A percentile compares a stretch with the other conserved stretches of the same genome.
Evolutionary conservation across 2,113 vertebrate species (phyloP).

Genomic region (Colossoma macropomum): DNA sequence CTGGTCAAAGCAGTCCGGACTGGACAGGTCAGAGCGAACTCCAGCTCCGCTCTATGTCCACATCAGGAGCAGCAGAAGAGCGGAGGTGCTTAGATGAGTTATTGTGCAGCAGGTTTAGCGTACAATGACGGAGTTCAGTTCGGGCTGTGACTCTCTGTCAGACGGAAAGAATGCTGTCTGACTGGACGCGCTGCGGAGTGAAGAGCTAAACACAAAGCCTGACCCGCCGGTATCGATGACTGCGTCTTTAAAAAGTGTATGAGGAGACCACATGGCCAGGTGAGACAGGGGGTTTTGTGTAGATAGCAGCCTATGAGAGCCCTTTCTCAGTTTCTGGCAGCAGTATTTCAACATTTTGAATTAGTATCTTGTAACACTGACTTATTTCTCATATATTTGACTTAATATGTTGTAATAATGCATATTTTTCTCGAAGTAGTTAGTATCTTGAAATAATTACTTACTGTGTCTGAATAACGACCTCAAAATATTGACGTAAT

Average conservation of each 20-base stretch:
- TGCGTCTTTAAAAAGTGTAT: constrained; percentile 5
- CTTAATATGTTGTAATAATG: no score
- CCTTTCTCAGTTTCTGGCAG: no score
- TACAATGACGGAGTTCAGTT: neutral
- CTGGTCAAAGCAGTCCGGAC: neutral
- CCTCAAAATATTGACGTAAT: no score
- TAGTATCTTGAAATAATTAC: no score
- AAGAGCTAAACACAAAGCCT: neutral
- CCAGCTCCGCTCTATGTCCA: neutral
- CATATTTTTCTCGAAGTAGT: no score
- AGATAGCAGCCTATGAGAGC: neutral
- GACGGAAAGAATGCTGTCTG: constrained; percentile 7
- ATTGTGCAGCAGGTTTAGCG: neutral
- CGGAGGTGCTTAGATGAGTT: neutral
- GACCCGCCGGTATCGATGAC: constrained; percentile 2
- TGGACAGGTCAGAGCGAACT: neutral
- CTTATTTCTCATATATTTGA: no score
- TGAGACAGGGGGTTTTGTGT: neutral
- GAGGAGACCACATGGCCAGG: neutral
- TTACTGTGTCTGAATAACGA: no score
- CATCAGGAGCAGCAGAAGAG: no score
- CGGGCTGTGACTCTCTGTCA: neutral
- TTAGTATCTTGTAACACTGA: no score
- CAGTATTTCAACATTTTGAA: no score
- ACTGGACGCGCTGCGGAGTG: neutral